Evolutionary conservation across 2,113 vertebrate species (phyloP), one percentile per base, ranked within the genome.

Genomic region (Lasiurus borealis): DNA sequence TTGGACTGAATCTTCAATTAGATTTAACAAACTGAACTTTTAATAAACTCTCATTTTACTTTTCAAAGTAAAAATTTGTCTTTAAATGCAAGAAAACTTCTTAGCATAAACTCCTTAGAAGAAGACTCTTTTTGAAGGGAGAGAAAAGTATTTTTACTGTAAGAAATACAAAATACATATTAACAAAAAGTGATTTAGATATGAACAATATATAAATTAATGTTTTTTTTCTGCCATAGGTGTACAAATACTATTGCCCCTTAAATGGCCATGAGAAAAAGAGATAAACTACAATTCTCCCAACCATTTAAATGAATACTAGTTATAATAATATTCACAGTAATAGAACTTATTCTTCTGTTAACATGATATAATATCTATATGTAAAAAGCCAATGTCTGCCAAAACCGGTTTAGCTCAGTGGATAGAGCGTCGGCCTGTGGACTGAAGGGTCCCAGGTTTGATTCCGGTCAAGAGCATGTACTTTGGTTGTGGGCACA

Each of bases 291-390:
- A 23, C 1, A 57, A 52, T 83, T 89, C 57, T 88, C 73, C 4
- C 68, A 84, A 68, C 13, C 77, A 85, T 71, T 92, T 91, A 88
- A 96, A 85, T 88, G 76, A 92, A 71, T 90, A 52, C 29, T 64
- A 83, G 11, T 72, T 48, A 69, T n/a, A 84, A 54, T 82, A 90
- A 73, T 88, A 73, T 78, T 93, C 40, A 36, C 8, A 69, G 6
- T 81, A 69, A 69, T 52, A 69, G 12, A 71, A 76, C 12, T 34
- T 93, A 57, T 31, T 64, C 11, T 91, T 78, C 31, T 73, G 77
- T 57, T 78, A 80, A 31, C 10, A 59, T 71, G 44, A 57, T 81
- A 57, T 85, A 93, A 81, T 50, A 15, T 15, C 40, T 40, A 40
- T 40, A 40, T 40, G 40, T 40, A 40, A 40, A 48, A 15, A 50